Evolutionary conservation across 2,888 invertebrate species (phyloP).

Genomic region (Conus canariensis): DNA sequence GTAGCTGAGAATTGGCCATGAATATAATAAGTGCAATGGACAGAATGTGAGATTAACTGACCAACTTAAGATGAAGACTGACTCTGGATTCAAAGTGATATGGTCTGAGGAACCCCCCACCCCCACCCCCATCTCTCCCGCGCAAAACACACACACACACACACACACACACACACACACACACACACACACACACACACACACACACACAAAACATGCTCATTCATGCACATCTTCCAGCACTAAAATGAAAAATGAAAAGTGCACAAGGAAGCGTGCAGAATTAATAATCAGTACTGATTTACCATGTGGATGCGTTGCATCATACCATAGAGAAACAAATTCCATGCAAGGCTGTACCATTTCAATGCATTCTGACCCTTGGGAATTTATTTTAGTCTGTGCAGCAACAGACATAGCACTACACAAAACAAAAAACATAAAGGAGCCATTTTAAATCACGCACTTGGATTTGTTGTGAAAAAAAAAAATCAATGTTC

Average conservation of each 20-base stretch:
- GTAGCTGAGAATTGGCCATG: too few relatives aligned
- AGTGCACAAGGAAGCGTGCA: neutral
- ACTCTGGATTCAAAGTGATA: too few relatives aligned
- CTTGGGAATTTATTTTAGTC: neutral
- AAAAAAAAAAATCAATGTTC: neutral
- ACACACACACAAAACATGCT: neutral
- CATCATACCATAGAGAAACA: constrained; percentile 25
- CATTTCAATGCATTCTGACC: neutral
- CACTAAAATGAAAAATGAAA: neutral
- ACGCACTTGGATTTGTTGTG: neutral
- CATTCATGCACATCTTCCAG: neutral
- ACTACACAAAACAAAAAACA: neutral
- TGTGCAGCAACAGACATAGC: neutral
- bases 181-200: neutral
- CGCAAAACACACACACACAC: neutral
- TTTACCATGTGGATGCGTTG: constrained; percentile 33
- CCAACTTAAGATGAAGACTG: too few relatives aligned
- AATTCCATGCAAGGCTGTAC: neutral
- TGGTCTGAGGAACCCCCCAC: neutral
- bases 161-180: constrained; percentile 5
- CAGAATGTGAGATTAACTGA: too few relatives aligned
- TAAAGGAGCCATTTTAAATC: too few relatives aligned
- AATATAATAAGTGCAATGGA: too few relatives aligned
- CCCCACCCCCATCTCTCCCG: too few relatives aligned
- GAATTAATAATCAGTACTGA: constrained; percentile 15